Conservation (phyloP, 2,888 invertebrate species). For the Gortyna flavago region DNA sequence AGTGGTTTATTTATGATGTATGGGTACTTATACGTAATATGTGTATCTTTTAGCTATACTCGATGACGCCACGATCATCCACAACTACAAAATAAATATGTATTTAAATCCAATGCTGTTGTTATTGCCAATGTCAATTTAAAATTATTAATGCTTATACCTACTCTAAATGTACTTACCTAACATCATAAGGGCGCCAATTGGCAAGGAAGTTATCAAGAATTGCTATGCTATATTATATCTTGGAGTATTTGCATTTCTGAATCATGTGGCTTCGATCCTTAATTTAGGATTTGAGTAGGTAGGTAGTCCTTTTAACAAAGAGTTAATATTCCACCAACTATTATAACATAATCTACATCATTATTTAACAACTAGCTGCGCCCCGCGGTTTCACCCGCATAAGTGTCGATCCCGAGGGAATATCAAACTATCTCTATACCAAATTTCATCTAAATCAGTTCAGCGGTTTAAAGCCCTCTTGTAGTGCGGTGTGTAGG, state of each 20-base stretch:
- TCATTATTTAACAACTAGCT: neutral
- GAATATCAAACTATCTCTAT: no score
- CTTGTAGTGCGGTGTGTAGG: no score
- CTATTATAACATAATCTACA: neutral
- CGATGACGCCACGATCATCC: neutral
- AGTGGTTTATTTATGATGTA: neutral
- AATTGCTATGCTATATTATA: slow-evolving; percentile 6
- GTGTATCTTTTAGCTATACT: neutral
- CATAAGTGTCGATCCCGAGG: no score
- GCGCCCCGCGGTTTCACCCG: no score
- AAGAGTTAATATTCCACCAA: neutral
- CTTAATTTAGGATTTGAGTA: neutral
- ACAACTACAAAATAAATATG: slow-evolving; percentile 16
- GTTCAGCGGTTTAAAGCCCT: no score
- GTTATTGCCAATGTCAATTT: slow-evolving; percentile 41
- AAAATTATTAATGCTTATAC: slow-evolving; percentile 14
- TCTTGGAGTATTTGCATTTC: slow-evolving; percentile 7
- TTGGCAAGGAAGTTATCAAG: slow-evolving; percentile 29
- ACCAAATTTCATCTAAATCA: no score
- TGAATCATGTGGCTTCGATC: slow-evolving; percentile 17
- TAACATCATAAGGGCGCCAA: slow-evolving; percentile 27
- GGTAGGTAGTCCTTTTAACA: neutral
- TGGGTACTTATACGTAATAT: neutral
- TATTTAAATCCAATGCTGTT: slow-evolving; percentile 21
- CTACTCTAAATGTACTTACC: neutral